A percentile compares a stretch with the other conserved stretches of the same genome.
These are phyloP conservation scores for Dendroctonus ponderosae DNA, from an alignment of 1,140 invertebrate species.

Conservation along the genomic window DNA sequence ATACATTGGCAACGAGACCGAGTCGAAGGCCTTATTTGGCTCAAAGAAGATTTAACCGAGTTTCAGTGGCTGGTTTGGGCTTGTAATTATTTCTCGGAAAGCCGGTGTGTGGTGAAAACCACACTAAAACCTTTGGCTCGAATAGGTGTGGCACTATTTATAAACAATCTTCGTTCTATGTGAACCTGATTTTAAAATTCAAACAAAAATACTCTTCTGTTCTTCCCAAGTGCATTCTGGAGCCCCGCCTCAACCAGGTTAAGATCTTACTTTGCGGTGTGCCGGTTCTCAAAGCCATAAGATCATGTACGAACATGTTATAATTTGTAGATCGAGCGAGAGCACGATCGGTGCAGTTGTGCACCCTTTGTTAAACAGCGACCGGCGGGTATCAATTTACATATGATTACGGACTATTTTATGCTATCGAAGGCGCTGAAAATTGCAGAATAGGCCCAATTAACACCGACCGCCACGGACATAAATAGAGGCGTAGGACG, in stretches of 20 bases:
- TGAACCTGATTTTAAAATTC: neutral
- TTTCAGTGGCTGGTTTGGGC: constrained; percentile 10
- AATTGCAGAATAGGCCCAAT: constrained; percentile 33
- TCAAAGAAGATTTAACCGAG: constrained; percentile 38
- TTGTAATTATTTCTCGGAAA: constrained; percentile 28
- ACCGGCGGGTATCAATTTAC: constrained; percentile 29
- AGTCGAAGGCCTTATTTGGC: constrained; percentile 41
- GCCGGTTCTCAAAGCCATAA: constrained; percentile 2
- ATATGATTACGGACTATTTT: constrained; percentile 28
- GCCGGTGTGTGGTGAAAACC: neutral
- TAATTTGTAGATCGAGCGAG: constrained; percentile 22
- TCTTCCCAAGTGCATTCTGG: neutral
- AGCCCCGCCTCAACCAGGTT: neutral
- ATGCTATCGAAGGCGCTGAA: constrained; percentile 29
- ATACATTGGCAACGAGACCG: constrained; percentile 41
- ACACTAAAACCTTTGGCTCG: neutral
- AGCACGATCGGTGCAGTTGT: constrained; percentile 18
- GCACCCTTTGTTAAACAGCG: constrained; percentile 25
- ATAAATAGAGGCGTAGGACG: constrained; percentile 8
- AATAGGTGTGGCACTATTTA: neutral
- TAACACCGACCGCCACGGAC: constrained; percentile 28
- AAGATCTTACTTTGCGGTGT: neutral
- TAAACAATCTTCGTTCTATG: neutral
- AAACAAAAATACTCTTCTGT: neutral
- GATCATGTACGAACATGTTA: constrained; percentile 22